Base-by-base conservation (phyloP, 30 jellyfish, hydroid and myxozoan genomes). In the Cassiopea xamachana region DNA sequence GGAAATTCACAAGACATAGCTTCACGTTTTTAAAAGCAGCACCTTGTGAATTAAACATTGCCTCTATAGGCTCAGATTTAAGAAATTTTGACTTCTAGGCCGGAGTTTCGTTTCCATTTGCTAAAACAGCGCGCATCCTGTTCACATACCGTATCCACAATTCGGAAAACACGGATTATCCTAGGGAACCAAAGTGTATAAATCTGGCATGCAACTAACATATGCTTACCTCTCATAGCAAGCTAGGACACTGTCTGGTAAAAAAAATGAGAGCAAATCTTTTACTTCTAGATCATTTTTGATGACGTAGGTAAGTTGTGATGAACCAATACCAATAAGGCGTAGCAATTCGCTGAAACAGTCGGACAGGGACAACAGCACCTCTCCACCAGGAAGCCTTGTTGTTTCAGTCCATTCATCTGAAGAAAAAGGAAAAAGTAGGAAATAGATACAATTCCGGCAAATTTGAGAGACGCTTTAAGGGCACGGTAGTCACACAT, bases 331-430 rank as follows among this genome's bases (percentile, higher is more conserved):
- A 6, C 97, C 91, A 43, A 93, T 90, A 10, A 93, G 93, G 71
- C 71, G 83, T 64, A 96, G 50, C 46, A 96, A 71, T 73, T 96
- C 99, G 14, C 64, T 85, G 61, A 92, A 96, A 77, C 98, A 89
- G 70, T 96, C 99, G 1, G 87, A 47, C 48, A 96, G 81, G 0
- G 94, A 98, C 46, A 96, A 46, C 82, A 92, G 73, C 4, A 97
- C 97, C 50, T 96, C 99, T 1, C 99, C 99, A 55, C 98, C 99
- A 27, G 97, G 96, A 12, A 62, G 97, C 62, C 92, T 92, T 46
- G 93, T 72, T 47, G 79, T 90, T 18, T 94, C 39, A 18, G 67
- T 46, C 99, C 99, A 96, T 13, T 77, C 47, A 48, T 96, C 99
- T 96, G 46, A 1, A 45, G 75, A 27, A 69, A 27, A 27, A 0